Conservation (phyloP, 2,113 vertebrate species). For the Brachirus orientalis region DNA sequence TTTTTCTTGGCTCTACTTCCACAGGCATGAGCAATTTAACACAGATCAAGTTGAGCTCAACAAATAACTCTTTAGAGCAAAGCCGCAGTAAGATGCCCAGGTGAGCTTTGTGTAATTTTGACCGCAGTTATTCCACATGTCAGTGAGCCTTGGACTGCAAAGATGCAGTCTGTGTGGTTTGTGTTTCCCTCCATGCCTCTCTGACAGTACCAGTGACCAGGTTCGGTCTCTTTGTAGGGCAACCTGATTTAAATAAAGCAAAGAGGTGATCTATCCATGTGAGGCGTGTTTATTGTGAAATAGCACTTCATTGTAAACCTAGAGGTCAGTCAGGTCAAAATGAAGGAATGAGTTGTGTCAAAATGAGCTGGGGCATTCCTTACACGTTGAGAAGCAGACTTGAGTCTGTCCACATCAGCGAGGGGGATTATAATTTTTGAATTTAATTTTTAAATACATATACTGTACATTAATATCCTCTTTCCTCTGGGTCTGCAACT, state of each 20-base stretch:
- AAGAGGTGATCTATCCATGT: slow-evolving; percentile 16
- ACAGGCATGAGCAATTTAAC: slow-evolving; percentile 35
- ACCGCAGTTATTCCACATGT: slow-evolving; percentile 20
- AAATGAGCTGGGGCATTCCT: slow-evolving; percentile 9
- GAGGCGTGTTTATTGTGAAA: slow-evolving; percentile 22
- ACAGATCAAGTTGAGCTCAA: slow-evolving; percentile 10
- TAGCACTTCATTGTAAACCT: slow-evolving; percentile 17
- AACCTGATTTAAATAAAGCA: slow-evolving; percentile 38
- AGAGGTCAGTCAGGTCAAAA: slow-evolving; percentile 35
- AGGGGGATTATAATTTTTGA: slow-evolving; percentile 25
- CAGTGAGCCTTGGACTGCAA: slow-evolving; percentile 17
- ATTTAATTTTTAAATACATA: too few species aligned
- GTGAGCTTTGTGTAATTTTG: slow-evolving; percentile 20
- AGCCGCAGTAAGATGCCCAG: slow-evolving; percentile 11
- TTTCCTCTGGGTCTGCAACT: too few species aligned
- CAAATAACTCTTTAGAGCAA: slow-evolving; percentile 3
- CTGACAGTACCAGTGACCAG: slow-evolving; percentile 21
- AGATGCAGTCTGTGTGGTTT: slow-evolving; percentile 27
- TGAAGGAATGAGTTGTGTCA: slow-evolving; percentile 14
- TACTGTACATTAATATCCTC: too few species aligned
- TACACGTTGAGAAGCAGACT: neutral
- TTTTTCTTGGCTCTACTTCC: slow-evolving; percentile 31
- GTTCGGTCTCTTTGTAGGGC: slow-evolving; percentile 16
- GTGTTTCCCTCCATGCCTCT: slow-evolving; percentile 31
- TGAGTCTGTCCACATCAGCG: slow-evolving; percentile 22